A percentile compares a stretch with the other conserved stretches of the same genome.
phyloP scores from a whole-genome alignment of 2,888 invertebrate genomes.

The Perizoma affinitatum region DNA sequence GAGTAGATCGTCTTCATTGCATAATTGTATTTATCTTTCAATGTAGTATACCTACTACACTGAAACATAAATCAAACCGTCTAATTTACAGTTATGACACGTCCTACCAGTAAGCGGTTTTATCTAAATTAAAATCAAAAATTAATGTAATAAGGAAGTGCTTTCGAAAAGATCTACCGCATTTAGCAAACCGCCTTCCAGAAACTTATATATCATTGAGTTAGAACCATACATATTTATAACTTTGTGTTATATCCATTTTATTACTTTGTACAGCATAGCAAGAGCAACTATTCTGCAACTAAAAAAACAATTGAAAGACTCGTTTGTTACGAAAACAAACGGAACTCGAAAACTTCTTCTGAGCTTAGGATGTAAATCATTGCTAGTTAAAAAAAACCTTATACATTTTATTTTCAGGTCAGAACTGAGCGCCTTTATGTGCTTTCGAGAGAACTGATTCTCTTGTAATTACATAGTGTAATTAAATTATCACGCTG shows the following conservation, averaged over 20 bases:
- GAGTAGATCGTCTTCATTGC: neutral
- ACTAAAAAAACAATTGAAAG: slow-evolving; percentile 13
- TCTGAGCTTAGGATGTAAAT: slow-evolving; percentile 11
- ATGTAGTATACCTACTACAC: slow-evolving; percentile 3
- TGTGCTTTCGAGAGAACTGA: no score
- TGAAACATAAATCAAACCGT: slow-evolving; percentile 3
- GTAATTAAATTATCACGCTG: no score
- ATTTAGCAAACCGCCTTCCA: slow-evolving; percentile 12
- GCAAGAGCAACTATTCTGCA: neutral
- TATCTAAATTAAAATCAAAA: slow-evolving; percentile 41
- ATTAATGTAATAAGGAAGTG: slow-evolving; percentile 34
- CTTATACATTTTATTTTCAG: no score
- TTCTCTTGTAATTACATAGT: no score
- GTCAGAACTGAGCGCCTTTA: no score
- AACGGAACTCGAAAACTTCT: slow-evolving; percentile 10
- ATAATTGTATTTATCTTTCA: slow-evolving; percentile 1
- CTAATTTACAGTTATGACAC: slow-evolving; percentile 28
- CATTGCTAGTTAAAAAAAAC: neutral
- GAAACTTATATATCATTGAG: slow-evolving; percentile 19
- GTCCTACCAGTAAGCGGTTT: slow-evolving; percentile 22
- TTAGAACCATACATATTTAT: no score
- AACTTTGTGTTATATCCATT: no score
- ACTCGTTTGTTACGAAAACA: slow-evolving; percentile 10
- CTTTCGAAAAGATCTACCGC: slow-evolving; percentile 33
- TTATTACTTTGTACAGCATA: no score